Conservation (phyloP, 2,797 vertebrate genomes). For the Scarus forsteni region DNA sequence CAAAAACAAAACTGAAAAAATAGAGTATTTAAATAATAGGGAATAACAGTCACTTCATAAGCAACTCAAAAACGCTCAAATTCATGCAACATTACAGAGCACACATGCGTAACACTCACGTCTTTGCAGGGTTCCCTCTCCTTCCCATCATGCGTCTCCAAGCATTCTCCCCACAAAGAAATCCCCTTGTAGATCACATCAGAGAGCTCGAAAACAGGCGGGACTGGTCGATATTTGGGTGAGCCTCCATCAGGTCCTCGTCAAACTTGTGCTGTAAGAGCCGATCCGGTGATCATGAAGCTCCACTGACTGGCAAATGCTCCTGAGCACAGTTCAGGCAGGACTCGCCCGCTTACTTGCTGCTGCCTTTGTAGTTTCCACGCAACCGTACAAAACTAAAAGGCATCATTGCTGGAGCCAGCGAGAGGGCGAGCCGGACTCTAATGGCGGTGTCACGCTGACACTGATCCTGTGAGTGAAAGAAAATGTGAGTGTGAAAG, state of each 20-base stretch:
- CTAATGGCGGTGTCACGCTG: constrained; percentile 26
- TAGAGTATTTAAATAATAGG: no score
- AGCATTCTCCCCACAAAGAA: constrained; percentile 10
- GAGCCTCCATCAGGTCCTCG: constrained; percentile 43
- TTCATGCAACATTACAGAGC: constrained; percentile 2
- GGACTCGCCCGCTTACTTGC: constrained; percentile 35
- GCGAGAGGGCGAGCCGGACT: constrained; percentile 25
- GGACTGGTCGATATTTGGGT: background rate
- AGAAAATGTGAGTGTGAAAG: constrained; percentile 11
- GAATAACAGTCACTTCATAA: no score
- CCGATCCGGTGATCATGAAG: constrained; percentile 36
- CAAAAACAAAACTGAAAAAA: constrained; percentile 2
- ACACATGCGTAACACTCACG: constrained; percentile 64
- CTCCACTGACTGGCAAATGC: constrained; percentile 53
- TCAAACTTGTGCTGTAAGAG: constrained; percentile 51
- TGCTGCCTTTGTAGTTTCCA: constrained; percentile 79
- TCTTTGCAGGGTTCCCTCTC: constrained; percentile 54
- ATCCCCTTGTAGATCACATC: constrained; percentile 28
- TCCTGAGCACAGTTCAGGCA: constrained; percentile 29
- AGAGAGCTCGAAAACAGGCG: background rate
- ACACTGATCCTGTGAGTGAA: constrained; percentile 8
- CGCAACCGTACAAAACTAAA: constrained; percentile 75
- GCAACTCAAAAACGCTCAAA: background rate
- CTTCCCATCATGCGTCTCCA: constrained; percentile 53
- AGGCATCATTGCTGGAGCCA: constrained; percentile 55